A percentile compares a stretch with the other conserved stretches of the same genome.
Evolutionary conservation across 2,888 invertebrate species (phyloP).

Genomic region (Abrostola tripartita): DNA sequence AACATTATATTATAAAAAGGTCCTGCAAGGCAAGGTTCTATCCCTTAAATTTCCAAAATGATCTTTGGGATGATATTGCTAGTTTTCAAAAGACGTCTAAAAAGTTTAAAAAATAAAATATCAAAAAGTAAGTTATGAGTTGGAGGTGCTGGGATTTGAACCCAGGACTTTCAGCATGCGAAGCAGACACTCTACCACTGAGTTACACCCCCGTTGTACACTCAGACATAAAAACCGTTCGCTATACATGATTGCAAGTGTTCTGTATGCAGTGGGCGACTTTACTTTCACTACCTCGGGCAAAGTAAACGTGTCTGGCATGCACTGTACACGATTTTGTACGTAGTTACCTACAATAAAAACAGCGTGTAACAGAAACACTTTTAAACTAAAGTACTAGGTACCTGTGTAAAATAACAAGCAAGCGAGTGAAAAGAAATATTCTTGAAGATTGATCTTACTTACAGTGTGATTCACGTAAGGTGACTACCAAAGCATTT

Average conservation of each 20-base stretch:
- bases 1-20: no score
- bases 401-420: no score
- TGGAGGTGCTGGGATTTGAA: constrained; percentile 90
- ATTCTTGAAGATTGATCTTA: no score
- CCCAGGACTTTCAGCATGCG: constrained; percentile 91
- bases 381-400: no score
- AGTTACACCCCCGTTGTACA: constrained; percentile 79
- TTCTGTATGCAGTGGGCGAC: constrained; percentile 32
- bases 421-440: no score
- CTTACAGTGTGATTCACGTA: no score
- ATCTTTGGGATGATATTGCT: no score
- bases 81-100: background rate
- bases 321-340: background rate
- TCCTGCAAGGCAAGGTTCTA: no score
- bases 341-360: background rate
- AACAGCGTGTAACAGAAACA: no score
- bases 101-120: background rate
- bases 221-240: background rate
- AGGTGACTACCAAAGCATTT: no score
- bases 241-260: constrained; percentile 9
- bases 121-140: constrained; percentile 11
- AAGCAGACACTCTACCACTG: constrained; percentile 90
- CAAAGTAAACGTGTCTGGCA: constrained; percentile 6
- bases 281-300: constrained; percentile 38
- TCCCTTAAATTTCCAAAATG: no score